These are phyloP conservation scores for Eustalomyia histrio DNA, from an alignment of 2,888 invertebrate species.

Conservation along the genomic window DNA sequence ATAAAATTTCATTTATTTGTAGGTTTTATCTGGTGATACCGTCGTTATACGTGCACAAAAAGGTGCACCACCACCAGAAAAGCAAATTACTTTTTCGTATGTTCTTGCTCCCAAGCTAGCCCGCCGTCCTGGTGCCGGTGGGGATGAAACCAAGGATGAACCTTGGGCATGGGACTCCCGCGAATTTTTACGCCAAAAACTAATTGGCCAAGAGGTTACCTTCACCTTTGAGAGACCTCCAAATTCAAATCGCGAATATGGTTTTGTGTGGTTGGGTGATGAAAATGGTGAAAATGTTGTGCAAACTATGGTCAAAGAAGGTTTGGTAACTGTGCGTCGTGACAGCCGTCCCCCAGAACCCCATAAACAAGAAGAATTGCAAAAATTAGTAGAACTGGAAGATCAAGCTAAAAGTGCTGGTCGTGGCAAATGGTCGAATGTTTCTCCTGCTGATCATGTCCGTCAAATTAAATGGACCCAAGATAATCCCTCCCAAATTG, in stretches of 20 bases:
- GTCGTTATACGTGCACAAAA: conserved; percentile 93
- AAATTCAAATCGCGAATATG: conserved; percentile 92
- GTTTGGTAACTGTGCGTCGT: conserved; percentile 89
- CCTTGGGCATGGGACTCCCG: conserved; percentile 99
- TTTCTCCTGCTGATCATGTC: conserved; percentile 84
- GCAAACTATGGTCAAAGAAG: conserved; percentile 93
- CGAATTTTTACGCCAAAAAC: conserved; percentile 94
- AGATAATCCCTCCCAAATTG: conserved; percentile 90
- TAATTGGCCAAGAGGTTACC: conserved; percentile 93
- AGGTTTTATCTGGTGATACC: conserved; percentile 98
- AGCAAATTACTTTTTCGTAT: conserved; percentile 93
- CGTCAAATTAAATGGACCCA: conserved; percentile 93
- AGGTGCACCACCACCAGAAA: conserved; percentile 94
- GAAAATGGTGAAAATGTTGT: conserved; percentile 91
- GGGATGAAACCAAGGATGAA: conserved; percentile 89
- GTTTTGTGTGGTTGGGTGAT: conserved; percentile 91
- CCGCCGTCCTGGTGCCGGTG: conserved; percentile 83
- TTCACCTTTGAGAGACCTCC: conserved; percentile 92
- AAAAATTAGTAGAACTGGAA: conserved; percentile 90
- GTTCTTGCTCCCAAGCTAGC: conserved; percentile 95
- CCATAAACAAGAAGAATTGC: conserved; percentile 84
- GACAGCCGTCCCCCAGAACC: conserved; percentile 82
- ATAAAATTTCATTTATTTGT: conserved; percentile 68
- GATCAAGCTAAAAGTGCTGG: conserved; percentile 92
- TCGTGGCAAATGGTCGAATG: conserved; percentile 89